These are phyloP conservation scores for Limnothrissa miodon DNA, from an alignment of 2,113 vertebrate species.

Conservation along the genomic window DNA sequence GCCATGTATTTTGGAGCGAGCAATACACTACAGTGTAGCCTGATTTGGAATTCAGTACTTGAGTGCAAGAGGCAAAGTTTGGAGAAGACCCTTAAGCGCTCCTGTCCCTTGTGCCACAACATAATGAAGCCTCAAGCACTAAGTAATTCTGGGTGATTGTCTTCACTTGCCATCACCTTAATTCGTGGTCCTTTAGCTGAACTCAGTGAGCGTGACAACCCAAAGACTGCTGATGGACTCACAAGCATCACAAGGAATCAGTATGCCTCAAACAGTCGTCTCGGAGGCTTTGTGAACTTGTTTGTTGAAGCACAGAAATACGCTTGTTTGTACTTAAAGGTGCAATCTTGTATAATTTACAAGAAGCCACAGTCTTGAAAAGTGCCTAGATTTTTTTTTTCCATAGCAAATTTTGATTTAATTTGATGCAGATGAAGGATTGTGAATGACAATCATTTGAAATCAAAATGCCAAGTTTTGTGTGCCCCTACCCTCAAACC, in stretches of 20 bases:
- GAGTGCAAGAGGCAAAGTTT: neutral
- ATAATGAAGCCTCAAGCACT: neutral
- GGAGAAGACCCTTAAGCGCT: neutral
- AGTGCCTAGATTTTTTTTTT: neutral
- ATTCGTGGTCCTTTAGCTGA: neutral
- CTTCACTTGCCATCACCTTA: neutral
- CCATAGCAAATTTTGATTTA: neutral
- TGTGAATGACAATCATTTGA: slow-evolving; percentile 30
- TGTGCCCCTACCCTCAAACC: too few species aligned
- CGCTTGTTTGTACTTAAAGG: neutral
- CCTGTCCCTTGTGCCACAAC: neutral
- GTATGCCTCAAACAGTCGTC: neutral
- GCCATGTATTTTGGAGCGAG: neutral
- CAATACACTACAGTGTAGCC: neutral
- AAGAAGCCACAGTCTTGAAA: neutral
- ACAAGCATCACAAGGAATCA: neutral
- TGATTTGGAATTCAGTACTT: neutral
- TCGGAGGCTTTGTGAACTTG: neutral
- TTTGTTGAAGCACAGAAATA: neutral
- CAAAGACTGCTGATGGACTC: neutral
- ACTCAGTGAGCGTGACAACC: neutral
- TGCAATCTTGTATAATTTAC: neutral
- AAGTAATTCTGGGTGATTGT: neutral
- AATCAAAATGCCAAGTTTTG: neutral
- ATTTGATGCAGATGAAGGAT: neutral